Evolutionary conservation across 2,797 vertebrate genomes (phyloP), one percentile per base, ranked within the genome.

Genomic region (Scomberomorus guttatus): DNA sequence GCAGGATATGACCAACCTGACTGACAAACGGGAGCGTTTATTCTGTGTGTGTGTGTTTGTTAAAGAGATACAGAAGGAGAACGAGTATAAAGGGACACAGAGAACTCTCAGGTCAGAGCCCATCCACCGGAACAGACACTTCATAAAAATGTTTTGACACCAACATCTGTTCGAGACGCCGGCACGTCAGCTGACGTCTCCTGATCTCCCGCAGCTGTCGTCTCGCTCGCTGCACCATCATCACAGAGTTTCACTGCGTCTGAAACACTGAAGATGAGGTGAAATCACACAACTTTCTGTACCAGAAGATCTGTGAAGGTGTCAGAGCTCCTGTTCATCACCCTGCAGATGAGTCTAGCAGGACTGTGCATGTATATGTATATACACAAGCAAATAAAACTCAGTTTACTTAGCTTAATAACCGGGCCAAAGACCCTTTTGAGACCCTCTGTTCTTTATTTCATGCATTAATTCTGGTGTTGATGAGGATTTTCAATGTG

Each of bases 131-230:
- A 85, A 72, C 79, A 75, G 81, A 83, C 75, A 66, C 78, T 78
- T 79, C 70, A 70, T 54, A 68, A 80, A 87, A 81, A 75, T 52
- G 52, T 78, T 88, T 76, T 88, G 87, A 89, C 90, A 88, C 63
- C 84, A 63, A 84, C 88, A 88, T 89, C 88, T 90, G 88, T 61
- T 57, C 3, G 29, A 72, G 83, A 63, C 27, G 62, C 62, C 29
- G 17, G 39, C 50, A 13, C 29, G 48, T 82, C 76, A 74, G 62
- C 85, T 22, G 60, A 66, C 46, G 29, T n/a, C 48, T 32, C 59
- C 67, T 52, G 76, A 77, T 79, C 85, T 62, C 76, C 78, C 9
- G 73, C 86, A 82, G 86, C 86, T 84, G 90, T 78, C 39, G 42
- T 24, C 48, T 54, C 37, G 42, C 72, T 57, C 37, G 4, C 64